Base-by-base conservation (phyloP, 92 coral and sea anemone genomes). In the Desmophyllum pertusum region DNA sequence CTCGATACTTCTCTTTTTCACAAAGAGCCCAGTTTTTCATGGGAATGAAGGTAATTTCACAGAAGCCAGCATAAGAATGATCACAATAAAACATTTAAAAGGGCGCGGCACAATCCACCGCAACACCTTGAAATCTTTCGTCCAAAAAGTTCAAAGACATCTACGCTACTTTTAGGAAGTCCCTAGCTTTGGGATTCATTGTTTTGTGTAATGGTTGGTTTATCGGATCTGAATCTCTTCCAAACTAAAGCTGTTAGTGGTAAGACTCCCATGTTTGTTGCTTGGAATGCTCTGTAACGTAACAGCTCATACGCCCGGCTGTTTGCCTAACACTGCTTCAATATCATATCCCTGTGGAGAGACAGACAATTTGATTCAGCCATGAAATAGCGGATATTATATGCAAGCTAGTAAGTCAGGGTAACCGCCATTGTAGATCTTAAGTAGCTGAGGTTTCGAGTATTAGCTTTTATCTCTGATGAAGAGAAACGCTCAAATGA, bases 291-390 rank as follows among this genome's bases (percentile, higher is more conserved):
- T 81, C 72, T 42, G 61, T 82, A 57, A 91, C 74, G 53, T 88
- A 88, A 71, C 94, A 91, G 55, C 33, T 78, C 89, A 91, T 70
- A 38, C 81, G 83, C 80, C 85, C 31, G 88, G 84, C 40, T 70
- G 89, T 83, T 91, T 91, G 23, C 87, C 94, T 37, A 91, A 78
- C 18, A 91, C 89, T 61, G 84, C 71, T 18, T 91, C 94, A 52
- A 91, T 84, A 42, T 88, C 94, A 46, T 91, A 91, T 3, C 92
- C 94, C 94, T 91, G 81, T 21, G 85, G 51, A 55, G 50, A 79
- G 30, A 88, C 18, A 53, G 46, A 6, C 4, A 23, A 37, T 3
- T 10, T n/a, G 14, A 25, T 10, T 59, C 52, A 39, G 52, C 10
- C 0, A n/a, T 14, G 62, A 13, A 31, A 13, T 25, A 27, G 5